Evolutionary conservation across 2,797 vertebrate genomes (phyloP), one percentile per base, ranked within the genome.

Genomic region (Trichosurus vulpecula): DNA sequence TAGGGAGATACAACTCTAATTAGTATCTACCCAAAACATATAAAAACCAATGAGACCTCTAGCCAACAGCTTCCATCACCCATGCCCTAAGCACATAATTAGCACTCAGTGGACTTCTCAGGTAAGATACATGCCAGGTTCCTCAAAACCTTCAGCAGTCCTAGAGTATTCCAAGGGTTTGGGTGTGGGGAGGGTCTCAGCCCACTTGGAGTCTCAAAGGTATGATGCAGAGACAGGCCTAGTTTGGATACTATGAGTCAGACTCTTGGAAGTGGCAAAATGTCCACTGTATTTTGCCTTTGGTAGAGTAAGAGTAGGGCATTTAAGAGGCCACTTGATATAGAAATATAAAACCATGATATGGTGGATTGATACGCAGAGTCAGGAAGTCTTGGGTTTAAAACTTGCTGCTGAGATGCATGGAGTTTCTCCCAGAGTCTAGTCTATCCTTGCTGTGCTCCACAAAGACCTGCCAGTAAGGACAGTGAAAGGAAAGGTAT

Each of bases 31-130:
- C 93, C 14, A 90, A 9, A 61, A 92, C 31, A 92, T 47, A 6
- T 54, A 11, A 87, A 31, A 91, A n/a, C 10, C 93, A 16, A 92
- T 54, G 16, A 58, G 55, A 93, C 47, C 22, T 93, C 19, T 51
- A 53, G 57, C 2, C 92, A 51, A 52, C 10, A 92, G 53, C 41
- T 74, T 19, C n/a, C 66, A 2, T 41, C 66, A 74, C 52, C 52
- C 14, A 94, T 58, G 19, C 30, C 16, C 22, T 52, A 92, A 54
- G 25, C 55, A 16, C 30, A 87, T n/a, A 91, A 13, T 19, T 3
- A 94, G 14, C 61, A 95, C 9, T 47, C 8, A 94, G 93, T 54
- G 93, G 35, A 96, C 92, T 95, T 95, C 74, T 58, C 4, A 57
- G 6, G 16, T 81, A 5, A 94, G 56, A 94, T 74, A 11, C 14